Percentiles rank a stretch among this genome's conserved stretches.
These are phyloP conservation scores for Malthinus seriepunctatus DNA, from an alignment of 2,888 invertebrate genomes.

Conservation along the genomic window DNA sequence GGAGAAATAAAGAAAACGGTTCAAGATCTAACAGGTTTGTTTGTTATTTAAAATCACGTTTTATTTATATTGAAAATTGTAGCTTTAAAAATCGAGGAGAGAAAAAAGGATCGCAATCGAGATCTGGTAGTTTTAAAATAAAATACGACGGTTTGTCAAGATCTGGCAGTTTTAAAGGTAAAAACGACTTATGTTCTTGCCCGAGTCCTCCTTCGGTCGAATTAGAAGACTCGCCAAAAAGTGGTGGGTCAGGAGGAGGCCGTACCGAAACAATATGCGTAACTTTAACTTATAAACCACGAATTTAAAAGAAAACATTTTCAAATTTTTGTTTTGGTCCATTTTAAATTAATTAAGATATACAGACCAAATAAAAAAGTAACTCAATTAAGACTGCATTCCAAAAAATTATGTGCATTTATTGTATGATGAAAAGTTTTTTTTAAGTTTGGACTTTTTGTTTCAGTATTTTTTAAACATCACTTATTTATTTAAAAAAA, in stretches of 20 bases:
- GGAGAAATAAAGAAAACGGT: slow-evolving; percentile 63
- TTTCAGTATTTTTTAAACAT: slow-evolving; percentile 16
- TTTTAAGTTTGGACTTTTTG: slow-evolving; percentile 12
- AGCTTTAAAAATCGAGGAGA: slow-evolving; percentile 51
- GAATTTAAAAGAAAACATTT: slow-evolving; percentile 43
- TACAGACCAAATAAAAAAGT: slow-evolving; percentile 25
- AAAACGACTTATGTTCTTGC: slow-evolving; percentile 51
- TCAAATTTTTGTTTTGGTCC: neutral
- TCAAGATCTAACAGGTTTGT: slow-evolving; percentile 52
- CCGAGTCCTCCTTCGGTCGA: slow-evolving; percentile 38
- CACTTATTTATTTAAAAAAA: neutral
- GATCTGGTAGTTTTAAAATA: slow-evolving; percentile 50
- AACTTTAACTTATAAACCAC: slow-evolving; percentile 54
- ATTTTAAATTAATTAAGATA: neutral
- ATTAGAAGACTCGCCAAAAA: slow-evolving; percentile 20
- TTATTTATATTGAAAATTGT: slow-evolving; percentile 16
- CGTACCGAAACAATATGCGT: slow-evolving; percentile 52
- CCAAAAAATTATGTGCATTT: slow-evolving; percentile 31
- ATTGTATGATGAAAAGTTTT: slow-evolving; percentile 16
- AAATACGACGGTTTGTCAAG: slow-evolving; percentile 52
- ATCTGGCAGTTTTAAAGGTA: slow-evolving; percentile 52
- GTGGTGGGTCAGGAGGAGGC: slow-evolving; percentile 25
- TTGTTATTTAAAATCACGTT: neutral
- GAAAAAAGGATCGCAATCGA: slow-evolving; percentile 46
- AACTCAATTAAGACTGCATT: slow-evolving; percentile 36